Evolutionary conservation across 1,140 invertebrate genomes (phyloP).

Genomic region (Drosophila seguyi): DNA sequence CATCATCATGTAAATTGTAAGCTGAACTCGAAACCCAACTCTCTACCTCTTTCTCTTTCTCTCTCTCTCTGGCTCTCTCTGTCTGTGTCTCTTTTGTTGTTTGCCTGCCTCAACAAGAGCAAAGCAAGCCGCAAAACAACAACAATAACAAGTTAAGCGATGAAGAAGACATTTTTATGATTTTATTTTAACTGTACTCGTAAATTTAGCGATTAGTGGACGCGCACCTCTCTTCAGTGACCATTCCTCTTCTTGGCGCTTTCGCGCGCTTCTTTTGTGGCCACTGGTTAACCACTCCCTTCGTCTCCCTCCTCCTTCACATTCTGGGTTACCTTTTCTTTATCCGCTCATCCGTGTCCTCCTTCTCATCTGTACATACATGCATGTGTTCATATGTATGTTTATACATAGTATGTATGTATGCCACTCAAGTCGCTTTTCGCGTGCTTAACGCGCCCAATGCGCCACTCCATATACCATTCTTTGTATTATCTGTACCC

Average conservation of each 20-base stretch:
- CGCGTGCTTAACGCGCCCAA: conserved; percentile 71
- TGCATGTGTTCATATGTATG: background rate
- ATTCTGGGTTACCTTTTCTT: conserved; percentile 22
- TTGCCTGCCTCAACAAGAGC: conserved; percentile 57
- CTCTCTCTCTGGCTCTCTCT: background rate
- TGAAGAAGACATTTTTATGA: conserved; percentile 71
- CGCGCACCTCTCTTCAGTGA: conserved; percentile 24
- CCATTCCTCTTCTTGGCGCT: conserved; percentile 29
- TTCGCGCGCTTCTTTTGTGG: conserved; percentile 23
- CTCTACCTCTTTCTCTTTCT: conserved; percentile 13
- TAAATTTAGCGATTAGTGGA: conserved; percentile 81
- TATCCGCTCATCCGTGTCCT: conserved; percentile 2
- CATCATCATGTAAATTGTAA: conserved; percentile 55
- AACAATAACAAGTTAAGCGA: conserved; percentile 20
- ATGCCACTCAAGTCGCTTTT: conserved; percentile 27
- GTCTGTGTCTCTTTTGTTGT: conserved; percentile 9
- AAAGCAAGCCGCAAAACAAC: conserved; percentile 21
- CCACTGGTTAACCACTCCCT: conserved; percentile 25
- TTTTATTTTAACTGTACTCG: conserved; percentile 81
- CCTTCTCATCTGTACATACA: background rate
- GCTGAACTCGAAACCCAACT: conserved; percentile 47
- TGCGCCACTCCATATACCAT: conserved; percentile 62
- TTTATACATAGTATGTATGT: background rate
- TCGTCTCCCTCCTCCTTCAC: conserved; percentile 6
- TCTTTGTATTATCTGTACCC: conserved; percentile 22